A percentile compares a stretch with the other conserved stretches of the same genome.
These are phyloP conservation scores for Tenthredo scrophulariae DNA, from an alignment of 2,888 invertebrate species.

Conservation along the genomic window DNA sequence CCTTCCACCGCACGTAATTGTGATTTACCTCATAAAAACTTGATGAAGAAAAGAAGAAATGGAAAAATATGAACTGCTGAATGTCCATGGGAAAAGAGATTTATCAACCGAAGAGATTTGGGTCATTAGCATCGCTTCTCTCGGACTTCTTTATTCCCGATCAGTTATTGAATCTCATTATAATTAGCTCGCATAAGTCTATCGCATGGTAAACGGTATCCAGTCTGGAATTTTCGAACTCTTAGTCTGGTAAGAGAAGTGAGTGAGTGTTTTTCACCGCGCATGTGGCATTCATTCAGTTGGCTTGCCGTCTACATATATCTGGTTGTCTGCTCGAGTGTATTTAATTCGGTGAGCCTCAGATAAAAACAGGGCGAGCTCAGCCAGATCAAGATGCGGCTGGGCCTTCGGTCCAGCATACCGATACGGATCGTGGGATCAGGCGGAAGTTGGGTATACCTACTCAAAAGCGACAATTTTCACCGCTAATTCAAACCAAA, in stretches of 20 bases:
- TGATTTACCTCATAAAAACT: neutral
- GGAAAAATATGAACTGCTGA: no score
- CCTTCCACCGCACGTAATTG: conserved; percentile 11
- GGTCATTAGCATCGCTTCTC: neutral
- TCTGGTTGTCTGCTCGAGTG: conserved; percentile 44
- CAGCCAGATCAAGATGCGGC: conserved; percentile 48
- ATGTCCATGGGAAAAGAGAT: neutral
- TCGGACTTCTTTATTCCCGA: neutral
- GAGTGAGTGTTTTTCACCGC: conserved; percentile 37
- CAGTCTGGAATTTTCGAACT: conserved; percentile 30
- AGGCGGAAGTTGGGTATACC: conserved; percentile 34
- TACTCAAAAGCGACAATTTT: conserved; percentile 24
- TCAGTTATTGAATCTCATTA: neutral
- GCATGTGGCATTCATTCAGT: conserved; percentile 52
- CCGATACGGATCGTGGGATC: conserved; percentile 49
- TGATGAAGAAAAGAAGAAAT: neutral
- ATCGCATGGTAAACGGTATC: conserved; percentile 29
- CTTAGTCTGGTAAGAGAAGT: conserved; percentile 15
- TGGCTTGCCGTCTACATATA: conserved; percentile 32
- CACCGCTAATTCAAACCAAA: neutral
- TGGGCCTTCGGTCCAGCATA: conserved; percentile 21
- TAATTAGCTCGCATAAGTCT: conserved; percentile 19
- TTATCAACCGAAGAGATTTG: neutral
- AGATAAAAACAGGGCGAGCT: conserved; percentile 45
- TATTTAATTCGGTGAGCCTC: conserved; percentile 48